These are phyloP conservation scores for Palythoa grandiflora DNA, from an alignment of 92 coral and sea anemone genomes.

Conservation along the genomic window DNA sequence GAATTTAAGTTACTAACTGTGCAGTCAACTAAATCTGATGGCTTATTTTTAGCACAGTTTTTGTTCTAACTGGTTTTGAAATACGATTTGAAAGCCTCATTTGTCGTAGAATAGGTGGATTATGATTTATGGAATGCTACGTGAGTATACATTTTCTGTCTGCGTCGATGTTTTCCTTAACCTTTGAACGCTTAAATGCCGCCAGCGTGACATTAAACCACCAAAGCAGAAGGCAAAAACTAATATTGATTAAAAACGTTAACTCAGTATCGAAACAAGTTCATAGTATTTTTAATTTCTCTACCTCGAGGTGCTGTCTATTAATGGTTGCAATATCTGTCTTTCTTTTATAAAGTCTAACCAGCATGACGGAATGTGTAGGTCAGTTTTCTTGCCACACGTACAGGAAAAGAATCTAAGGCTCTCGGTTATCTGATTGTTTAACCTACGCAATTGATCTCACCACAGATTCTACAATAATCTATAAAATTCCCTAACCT, in stretches of 20 bases:
- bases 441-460: not conserved
- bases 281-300: not conserved
- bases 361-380: not conserved
- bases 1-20: not conserved
- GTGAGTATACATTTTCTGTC: not conserved
- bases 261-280: not conserved
- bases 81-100: too few species aligned
- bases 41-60: not conserved
- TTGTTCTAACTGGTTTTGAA: not conserved
- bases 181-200: not conserved
- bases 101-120: too few species aligned
- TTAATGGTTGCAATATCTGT: not conserved
- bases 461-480: constrained; percentile 24
- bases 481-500: not conserved
- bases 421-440: not conserved
- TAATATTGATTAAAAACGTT: not conserved
- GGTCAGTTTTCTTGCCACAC: not conserved
- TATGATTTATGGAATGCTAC: not conserved
- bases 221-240: not conserved
- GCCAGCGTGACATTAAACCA: not conserved
- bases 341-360: not conserved
- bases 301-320: not conserved
- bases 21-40: not conserved
- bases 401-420: constrained; percentile 26
- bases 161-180: not conserved